Evolutionary conservation across 1,140 invertebrate species (phyloP), one percentile per base, ranked within the genome.

Genomic region (Brachionus plicatilis): DNA sequence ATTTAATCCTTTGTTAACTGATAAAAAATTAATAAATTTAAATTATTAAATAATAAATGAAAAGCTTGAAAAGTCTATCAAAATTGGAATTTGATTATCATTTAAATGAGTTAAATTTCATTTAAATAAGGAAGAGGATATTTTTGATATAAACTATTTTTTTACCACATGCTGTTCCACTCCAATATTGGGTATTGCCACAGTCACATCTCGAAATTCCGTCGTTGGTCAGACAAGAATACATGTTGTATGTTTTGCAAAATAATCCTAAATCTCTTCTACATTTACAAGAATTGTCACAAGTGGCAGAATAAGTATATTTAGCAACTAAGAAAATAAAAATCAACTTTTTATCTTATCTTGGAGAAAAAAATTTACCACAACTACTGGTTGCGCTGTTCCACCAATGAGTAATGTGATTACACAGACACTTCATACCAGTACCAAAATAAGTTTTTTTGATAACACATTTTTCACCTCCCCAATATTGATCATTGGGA

Each of bases 401-500:
- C 53, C 53, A 60, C 53, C 53, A 60, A 60, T 60, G 53, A 8
- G 53, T 60, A 8, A 20, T 56, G n/a, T 56, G n/a, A 17, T 56
- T 56, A 56, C 50, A 60, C 17, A 60, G 14, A 20, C 53, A 60
- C 17, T 60, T 60, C 53, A 8, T 24, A 20, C 53, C 53, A 20
- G 17, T 20, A 20, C 53, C 53, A 60, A 60, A 60, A 60, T 60
- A 37, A 9, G 37, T 41, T 72, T 72, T 72, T 17, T 72, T 72
- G 6, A 3, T 17, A 1, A 72, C 53, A 68, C 79, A 82, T 12
- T 20, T 60, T 45, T 20, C n/a, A 24, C 27, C 24, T 27, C 60
- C 60, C 79, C 79, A 82, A 68, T 82, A 82, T 68, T 82, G n/a
- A 27, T 53, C 14, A 65, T 41, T 37, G 17, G 33, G 33, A 14